Evolutionary conservation across 2,888 invertebrate species (phyloP), one percentile per base, ranked within the genome.

Genomic region (Erebia ligea): DNA sequence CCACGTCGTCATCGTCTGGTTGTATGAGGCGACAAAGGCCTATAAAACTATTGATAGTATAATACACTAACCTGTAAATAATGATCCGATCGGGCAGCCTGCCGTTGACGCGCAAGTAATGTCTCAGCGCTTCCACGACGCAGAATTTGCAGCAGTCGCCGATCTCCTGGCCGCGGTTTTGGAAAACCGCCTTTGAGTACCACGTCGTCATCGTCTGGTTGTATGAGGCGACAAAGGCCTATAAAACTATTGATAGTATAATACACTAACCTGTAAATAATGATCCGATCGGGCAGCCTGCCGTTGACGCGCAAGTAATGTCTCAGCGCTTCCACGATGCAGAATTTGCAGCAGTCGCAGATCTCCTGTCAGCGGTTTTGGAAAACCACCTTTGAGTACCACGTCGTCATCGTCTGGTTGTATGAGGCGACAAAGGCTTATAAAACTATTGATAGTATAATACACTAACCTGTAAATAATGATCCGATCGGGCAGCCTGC

Each of bases 151-250:
- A 90, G 0, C 95, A 94, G 86, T 97, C 96, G 0, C 96, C 94
- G 3, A 98, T 91, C 85, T 98, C 98, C 77, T 97, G 96, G 0
- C 95, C 95, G 59, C 94, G 94, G 1, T 94, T 93, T 84, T 97
- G 97, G 76, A 96, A 94, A 50, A 95, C 94, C 0, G 95, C 95
- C 79, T 94, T 94, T n/a, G 96, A 97, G 84, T 95, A 97, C 96
- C 97, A 99, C 58, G 95, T 94, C 0, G 98, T 98, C 81, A 97
- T 94, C 0, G 94, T 84, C 13, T 94, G 91, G 84, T 98, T 97
- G 69, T 96, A 92, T 6, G 97, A 97, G 0, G 97, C 98, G n/a
- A n/a, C 96, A 82, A 98, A 96, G 0, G n/a, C n/a, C n/a, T n/a
- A n/a, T n/a, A n/a, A n/a, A n/a, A 96, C 98, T 86, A 95, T 93